Evolutionary conservation across 2,113 vertebrate species (phyloP), one percentile per base, ranked within the genome.

Genomic region (Saccopteryx bilineata): DNA sequence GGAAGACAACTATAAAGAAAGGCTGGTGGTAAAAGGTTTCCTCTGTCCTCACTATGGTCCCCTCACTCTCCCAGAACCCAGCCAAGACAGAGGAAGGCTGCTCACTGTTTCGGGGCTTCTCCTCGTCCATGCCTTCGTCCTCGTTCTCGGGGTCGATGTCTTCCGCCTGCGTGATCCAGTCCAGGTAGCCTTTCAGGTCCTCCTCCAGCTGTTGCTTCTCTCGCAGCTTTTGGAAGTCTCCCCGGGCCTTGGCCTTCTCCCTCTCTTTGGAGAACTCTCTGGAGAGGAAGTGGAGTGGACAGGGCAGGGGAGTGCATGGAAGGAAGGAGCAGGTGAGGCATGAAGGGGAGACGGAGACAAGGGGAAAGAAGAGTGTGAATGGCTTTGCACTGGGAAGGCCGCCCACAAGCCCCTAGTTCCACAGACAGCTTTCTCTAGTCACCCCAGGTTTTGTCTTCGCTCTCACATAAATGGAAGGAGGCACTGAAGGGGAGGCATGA

Each of bases 251-350:
- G 94, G 99, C 99, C 95, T 99, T 99, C 98, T 99, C 99, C 86
- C 99, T 99, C 96, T 99, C 99, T 98, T 99, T 99, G 97, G 99
- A 99, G 98, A 99, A 99, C 99, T 99, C 99, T 98, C 99, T 99
- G 97, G 94, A 97, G 94, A 95, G 96, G 96, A 91, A 93, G 90
- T 21, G 68, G 60, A 79, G 90, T 3, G 26, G 81, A 19, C 26
- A 61, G 87, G 56, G 81, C 1, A 3, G 79, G 66, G 28, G 54
- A 54, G 23, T 1, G 33, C 15, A 56, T 1, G 23, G 65, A 80
- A 78, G 65, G 60, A 66, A 21, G 65, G 96, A 80, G 72, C 26
- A 10, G 95, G 84, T 58, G 4, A 63, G 90, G 94, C 17, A 46
- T n/a, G 3, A 61, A 95, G 94, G 90, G 4, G 85, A 96, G 76